Evolutionary conservation across 2,113 vertebrate genomes (phyloP), one percentile per base, ranked within the genome.

Genomic region (Amia ocellicauda): DNA sequence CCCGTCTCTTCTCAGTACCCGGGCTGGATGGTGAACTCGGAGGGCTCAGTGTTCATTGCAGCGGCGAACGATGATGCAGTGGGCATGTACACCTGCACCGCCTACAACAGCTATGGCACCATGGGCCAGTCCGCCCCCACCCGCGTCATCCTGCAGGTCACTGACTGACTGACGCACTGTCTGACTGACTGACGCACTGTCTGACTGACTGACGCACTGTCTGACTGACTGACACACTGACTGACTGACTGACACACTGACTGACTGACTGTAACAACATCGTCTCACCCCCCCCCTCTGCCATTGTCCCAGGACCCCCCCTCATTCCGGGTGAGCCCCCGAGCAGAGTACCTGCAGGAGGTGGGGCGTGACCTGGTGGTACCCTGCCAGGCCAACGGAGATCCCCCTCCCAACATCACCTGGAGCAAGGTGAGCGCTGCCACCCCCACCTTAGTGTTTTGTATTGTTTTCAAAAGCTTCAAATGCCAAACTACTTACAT

Each of bases 41-140:
- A 95, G 1, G 95, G 95, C 45, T 93, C 94, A 0, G 86, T 99
- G n/a, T 71, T 94, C 41, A 85, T 99, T 0, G 80, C 93, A 0
- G 86, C 85, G 54, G 89, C 91, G 42, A 98, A 96, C 1, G 95
- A 98, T 7, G 93, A 97, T 0, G 93, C 87, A 0, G 86, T 93
- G 61, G 96, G 96, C 43, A 81, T 89, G 56, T 98, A 98, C 77
- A 87, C 88, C 0, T 98, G 95, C 51, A 98, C 94, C 0, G 89
- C 96, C 0, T 96, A 96, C 76, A 99, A 98, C 86, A 96, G 92
- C 62, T 95, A 94, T 0, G 95, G 96, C 26, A 98, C 93, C 0
- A 85, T 93, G 19, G 96, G 95, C 16, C 74, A 82, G 56, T 99
- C 96, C 4, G 77, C 74, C 0, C 89, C 93, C 68, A 98, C 95